Conservation (phyloP, 1,140 invertebrate genomes). For the Drosophila sulfurigaster region DNA sequence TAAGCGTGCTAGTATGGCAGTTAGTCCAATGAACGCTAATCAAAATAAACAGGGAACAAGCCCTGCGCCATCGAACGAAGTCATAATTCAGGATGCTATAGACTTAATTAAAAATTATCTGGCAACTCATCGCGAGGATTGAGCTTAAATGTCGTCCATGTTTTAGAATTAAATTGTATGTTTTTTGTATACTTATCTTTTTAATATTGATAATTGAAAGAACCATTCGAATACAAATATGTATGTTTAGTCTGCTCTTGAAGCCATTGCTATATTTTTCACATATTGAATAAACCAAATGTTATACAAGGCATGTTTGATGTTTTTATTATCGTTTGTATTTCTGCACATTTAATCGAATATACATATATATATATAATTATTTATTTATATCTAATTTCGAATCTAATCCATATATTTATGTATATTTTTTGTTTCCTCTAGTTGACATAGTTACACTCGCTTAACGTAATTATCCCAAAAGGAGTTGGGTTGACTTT, state of each 20-base stretch:
- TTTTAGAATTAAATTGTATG: not conserved
- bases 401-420: constrained; percentile 26
- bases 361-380: constrained; percentile 13
- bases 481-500: not conserved
- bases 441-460: constrained; percentile 54
- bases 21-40: constrained; percentile 43
- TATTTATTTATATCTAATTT: constrained; percentile 27
- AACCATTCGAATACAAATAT: not conserved
- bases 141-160: constrained; percentile 6
- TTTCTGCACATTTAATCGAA: constrained; percentile 22
- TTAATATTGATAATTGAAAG: not conserved
- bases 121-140: constrained; percentile 64
- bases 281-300: not conserved
- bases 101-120: constrained; percentile 22
- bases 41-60: too few relatives aligned
- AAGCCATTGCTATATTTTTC: not conserved
- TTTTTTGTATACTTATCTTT: not conserved
- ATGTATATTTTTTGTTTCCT: constrained; percentile 18
- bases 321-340: constrained; percentile 19
- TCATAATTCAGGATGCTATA: too few relatives aligned
- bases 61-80: too few relatives aligned
- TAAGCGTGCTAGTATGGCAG: constrained; percentile 28
- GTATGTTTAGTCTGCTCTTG: not conserved
- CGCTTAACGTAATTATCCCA: constrained; percentile 33
- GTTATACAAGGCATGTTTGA: constrained; percentile 33